Evolutionary conservation across 2,113 vertebrate genomes (phyloP).

Genomic region (Silurus asotus): DNA sequence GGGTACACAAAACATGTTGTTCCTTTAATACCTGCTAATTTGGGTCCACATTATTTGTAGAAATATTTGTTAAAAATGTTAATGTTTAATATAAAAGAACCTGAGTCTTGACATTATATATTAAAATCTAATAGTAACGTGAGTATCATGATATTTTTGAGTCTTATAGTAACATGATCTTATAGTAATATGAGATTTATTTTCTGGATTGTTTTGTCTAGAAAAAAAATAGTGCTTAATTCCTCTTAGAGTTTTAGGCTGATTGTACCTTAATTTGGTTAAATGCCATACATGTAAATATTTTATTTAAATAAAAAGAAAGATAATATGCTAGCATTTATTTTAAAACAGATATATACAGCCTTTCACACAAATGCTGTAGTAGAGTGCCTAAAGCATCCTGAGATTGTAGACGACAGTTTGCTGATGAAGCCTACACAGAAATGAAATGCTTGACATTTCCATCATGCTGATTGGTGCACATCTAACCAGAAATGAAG

Average conservation of each 20-base stretch:
- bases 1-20: not conserved
- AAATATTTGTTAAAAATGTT: not conserved
- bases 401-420: not conserved
- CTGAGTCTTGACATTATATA: not conserved
- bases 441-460: constrained; percentile 6
- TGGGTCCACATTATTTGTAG: no score
- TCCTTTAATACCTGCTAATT: not conserved
- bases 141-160: no score
- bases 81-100: not conserved
- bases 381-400: not conserved
- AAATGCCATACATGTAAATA: no score
- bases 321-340: not conserved
- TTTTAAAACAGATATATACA: not conserved
- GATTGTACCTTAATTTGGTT: no score
- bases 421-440: not conserved
- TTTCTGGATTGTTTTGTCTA: no score
- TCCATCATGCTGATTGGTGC: constrained; percentile 26
- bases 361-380: not conserved
- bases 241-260: no score
- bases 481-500: not conserved
- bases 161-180: no score
- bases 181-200: no score
- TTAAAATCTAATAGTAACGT: no score
- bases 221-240: no score
- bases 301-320: not conserved